Base-by-base conservation (phyloP, 2,113 vertebrate genomes). In the Poeciliopsis occidentalis region DNA sequence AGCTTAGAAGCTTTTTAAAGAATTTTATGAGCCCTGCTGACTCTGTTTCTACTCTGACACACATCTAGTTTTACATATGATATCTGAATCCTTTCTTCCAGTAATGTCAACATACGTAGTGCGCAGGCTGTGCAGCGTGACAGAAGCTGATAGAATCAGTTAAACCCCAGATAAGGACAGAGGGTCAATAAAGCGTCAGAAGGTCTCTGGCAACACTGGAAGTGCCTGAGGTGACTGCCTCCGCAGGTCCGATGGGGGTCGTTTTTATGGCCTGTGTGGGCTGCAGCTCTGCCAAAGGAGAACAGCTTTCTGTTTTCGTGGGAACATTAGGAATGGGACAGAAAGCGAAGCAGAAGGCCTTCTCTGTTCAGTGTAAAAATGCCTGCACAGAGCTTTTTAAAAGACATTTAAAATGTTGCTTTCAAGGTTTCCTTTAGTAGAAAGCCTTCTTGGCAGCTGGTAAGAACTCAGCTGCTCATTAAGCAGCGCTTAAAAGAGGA, bases 381-480 rank as follows among this genome's bases (percentile, higher is more conserved):
- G 64, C 62, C 12, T 73, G 34, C 61, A 65, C 72, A 82, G 73
- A 60, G 27, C 44, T 64, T 77, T 74, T 64, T 68, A 17, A 39
- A 12, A 32, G 2, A 0, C 69, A 61, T 30, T 57, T 71, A 83
- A 26, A 67, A 80, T 47, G 47, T 3, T 30, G 44, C 47, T 67
- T 86, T 85, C 80, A 80, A 60, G 32, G 60, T 67, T 64, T 76
- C 54, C 73, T 62, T 75, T 15, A 60, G 10, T 73, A 54, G 73
- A 83, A 72, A 51, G 61, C 64, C 32, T 19, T n/a, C 37, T 88
- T 80, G 76, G 77, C 69, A 80, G 75, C 64, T 70, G 44, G 81
- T 80, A 64, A 72, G 90, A 84, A 81, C 75, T 65, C 87, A 86
- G 89, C 79, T 65, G 65, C 29, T 39, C 72, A 29, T 57, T 73